Evolutionary conservation across 2,888 invertebrate genomes (phyloP), one percentile per base, ranked within the genome.

Genomic region (Cheilosia scutellata): DNA sequence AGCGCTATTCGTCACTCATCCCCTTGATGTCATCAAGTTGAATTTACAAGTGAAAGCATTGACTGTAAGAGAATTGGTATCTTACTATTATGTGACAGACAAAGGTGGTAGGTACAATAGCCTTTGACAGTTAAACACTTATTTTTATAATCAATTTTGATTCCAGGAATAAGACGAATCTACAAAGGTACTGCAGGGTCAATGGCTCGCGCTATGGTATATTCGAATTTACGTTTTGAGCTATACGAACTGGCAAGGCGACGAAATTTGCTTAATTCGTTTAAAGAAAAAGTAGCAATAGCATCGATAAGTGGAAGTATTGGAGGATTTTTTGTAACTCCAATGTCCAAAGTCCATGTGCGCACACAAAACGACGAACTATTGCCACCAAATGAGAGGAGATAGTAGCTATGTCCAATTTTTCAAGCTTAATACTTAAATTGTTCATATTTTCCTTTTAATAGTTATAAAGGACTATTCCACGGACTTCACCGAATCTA

Each of bases 401-500:
- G 68, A 47, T 78, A 78, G 78, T 78, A 20, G 20, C 20, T 20
- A 13, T n/a, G 62, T 60, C 27, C 1, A 5, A 16, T 37, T 13
- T 60, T 16, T 2, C 20, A 31, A 33, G 7, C n/a, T 44, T 44
- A 16, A 49, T 7, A 20, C 20, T 20, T 20, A 20, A 42, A 2
- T 55, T 49, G 7, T 1, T 25, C 11, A 49, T 2, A 11, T 53
- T 6, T 5, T 16, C 13, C 9, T 31, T 13, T 27, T 25, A 31
- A 3, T 11, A 87, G 87, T 51, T 87, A 87, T 49, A 53, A 72
- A 33, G 75, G 79, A 5, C 13, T 63, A 5, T 6, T n/a, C 2
- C 44, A 86, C 58, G 84, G 84, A 9, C 49, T 84, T 7, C 33
- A 20, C 0, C 51, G 25, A 0, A 25, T 66, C 16, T 87, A 84